Evolutionary conservation across 2,888 invertebrate species (phyloP).

Genomic region (Ochropleura leucogaster): DNA sequence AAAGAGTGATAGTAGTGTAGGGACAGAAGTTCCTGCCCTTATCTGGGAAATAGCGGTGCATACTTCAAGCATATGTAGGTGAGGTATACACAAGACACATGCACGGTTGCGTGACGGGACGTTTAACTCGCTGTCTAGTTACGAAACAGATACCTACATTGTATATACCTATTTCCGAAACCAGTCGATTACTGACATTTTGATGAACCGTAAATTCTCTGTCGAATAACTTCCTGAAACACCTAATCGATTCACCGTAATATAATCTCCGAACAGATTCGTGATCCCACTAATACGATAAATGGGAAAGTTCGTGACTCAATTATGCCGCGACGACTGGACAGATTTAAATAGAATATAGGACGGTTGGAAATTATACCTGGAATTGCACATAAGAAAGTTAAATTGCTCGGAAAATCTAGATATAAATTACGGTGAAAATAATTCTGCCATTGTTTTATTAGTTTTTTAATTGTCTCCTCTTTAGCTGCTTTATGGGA

Average conservation of each 20-base stretch:
- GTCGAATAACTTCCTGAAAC: slow-evolving; percentile 43
- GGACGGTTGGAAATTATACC: slow-evolving; percentile 7
- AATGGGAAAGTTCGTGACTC: slow-evolving; percentile 50
- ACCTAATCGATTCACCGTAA: slow-evolving; percentile 52
- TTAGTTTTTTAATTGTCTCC: not conserved
- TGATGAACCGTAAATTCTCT: slow-evolving; percentile 30
- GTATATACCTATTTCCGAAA: slow-evolving; percentile 22
- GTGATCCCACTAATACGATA: slow-evolving; percentile 44
- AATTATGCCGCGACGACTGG: slow-evolving; percentile 17
- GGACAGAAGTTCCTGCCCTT: not conserved
- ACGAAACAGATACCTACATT: slow-evolving; percentile 15
- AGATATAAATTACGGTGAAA: not conserved
- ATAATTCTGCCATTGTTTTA: not conserved
- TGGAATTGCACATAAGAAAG: slow-evolving; percentile 3
- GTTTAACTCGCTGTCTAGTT: slow-evolving; percentile 30
- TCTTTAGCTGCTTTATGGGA: not conserved
- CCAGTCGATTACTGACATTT: slow-evolving; percentile 22
- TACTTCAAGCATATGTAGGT: slow-evolving; percentile 3
- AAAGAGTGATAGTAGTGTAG: slow-evolving; percentile 23
- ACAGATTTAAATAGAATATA: slow-evolving; percentile 29
- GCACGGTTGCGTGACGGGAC: slow-evolving; percentile 19
- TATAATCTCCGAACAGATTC: slow-evolving; percentile 50
- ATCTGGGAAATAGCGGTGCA: slow-evolving; percentile 4
- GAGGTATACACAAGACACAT: slow-evolving; percentile 11
- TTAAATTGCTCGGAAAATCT: not conserved